Conservation (phyloP, 2,113 vertebrate genomes). For the Macroglossus sobrinus region DNA sequence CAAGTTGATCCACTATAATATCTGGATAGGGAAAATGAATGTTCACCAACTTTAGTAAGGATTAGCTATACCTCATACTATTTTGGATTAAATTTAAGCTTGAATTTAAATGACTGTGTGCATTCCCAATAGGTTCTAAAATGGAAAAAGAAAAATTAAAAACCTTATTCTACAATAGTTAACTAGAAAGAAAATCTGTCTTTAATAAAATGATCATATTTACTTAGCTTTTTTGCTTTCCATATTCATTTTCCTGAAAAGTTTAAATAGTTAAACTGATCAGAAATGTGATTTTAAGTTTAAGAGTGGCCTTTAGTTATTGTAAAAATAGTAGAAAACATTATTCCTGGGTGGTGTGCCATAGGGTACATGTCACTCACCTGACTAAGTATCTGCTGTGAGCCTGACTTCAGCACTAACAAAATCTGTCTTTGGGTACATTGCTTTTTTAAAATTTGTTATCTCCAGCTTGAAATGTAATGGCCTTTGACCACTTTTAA, state of each 20-base stretch:
- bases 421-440: not conserved
- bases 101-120: not conserved
- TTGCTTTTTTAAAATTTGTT: not conserved
- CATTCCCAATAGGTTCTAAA: not conserved
- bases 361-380: not conserved
- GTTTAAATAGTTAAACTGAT: not conserved
- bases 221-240: not conserved
- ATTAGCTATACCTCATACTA: slow-evolving; percentile 19
- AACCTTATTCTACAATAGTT: not conserved
- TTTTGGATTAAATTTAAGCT: not conserved
- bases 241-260: not conserved
- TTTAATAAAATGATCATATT: not conserved
- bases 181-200: not conserved
- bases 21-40: slow-evolving; percentile 34
- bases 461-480: not conserved
- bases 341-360: not conserved
- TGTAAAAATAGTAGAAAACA: not conserved
- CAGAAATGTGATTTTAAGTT: not conserved
- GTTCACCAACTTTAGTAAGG: slow-evolving; percentile 46
- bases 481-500: not conserved
- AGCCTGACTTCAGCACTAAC: not conserved
- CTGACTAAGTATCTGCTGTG: not conserved
- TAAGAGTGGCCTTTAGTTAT: not conserved
- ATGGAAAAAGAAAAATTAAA: not conserved
- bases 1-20: not conserved